Conservation (phyloP, 2,888 invertebrate species). For the Temnothorax ravouxi region DNA sequence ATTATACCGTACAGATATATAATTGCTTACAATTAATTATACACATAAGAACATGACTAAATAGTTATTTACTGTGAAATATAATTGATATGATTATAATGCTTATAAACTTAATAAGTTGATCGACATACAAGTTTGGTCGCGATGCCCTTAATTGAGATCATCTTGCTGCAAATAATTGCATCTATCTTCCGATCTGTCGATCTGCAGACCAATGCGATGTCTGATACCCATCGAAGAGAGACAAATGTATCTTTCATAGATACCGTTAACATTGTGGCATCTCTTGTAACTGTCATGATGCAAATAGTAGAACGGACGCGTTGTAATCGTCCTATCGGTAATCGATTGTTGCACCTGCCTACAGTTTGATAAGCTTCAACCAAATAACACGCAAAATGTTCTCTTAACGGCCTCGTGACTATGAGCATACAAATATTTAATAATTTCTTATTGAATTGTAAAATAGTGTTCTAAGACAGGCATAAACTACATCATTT, state of each 20-base stretch:
- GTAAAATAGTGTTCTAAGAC: not conserved
- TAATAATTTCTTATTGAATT: not conserved
- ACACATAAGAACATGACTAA: not conserved
- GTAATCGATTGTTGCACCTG: slow-evolving; percentile 47
- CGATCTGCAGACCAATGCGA: not conserved
- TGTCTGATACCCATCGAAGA: slow-evolving; percentile 2
- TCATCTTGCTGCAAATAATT: slow-evolving; percentile 78
- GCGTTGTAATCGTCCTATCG: slow-evolving; percentile 35
- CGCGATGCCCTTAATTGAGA: slow-evolving; percentile 76
- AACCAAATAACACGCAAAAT: slow-evolving; percentile 37
- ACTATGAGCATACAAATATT: not conserved
- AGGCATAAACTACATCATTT: not conserved
- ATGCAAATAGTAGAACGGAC: slow-evolving; percentile 36
- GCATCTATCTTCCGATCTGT: slow-evolving; percentile 68
- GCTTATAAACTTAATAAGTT: not conserved
- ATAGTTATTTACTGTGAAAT: slow-evolving; percentile 24
- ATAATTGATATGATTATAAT: slow-evolving; percentile 14
- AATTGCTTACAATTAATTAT: not conserved
- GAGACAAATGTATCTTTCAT: slow-evolving; percentile 37
- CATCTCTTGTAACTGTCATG: slow-evolving; percentile 32
- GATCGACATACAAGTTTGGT: slow-evolving; percentile 52
- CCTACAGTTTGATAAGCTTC: slow-evolving; percentile 42
- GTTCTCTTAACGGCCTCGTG: slow-evolving; percentile 3
- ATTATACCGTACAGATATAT: not conserved
- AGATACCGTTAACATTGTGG: slow-evolving; percentile 33